Conservation (phyloP, 2,888 invertebrate genomes). For the Drymonia ruficornis region DNA sequence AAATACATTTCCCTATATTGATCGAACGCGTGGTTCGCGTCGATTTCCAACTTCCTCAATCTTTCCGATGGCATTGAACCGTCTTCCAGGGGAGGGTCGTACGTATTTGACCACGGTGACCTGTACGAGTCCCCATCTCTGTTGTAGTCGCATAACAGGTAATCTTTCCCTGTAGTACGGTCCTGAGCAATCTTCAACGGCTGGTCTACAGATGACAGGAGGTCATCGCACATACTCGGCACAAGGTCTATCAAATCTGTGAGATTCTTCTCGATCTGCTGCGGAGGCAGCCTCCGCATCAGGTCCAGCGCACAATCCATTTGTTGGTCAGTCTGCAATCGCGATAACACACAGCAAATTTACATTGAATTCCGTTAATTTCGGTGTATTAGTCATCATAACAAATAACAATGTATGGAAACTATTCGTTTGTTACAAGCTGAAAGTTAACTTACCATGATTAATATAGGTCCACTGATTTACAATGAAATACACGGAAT, state of each 20-base stretch:
- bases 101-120: slow-evolving; percentile 99
- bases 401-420: slow-evolving; percentile 51
- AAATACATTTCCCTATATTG: slow-evolving; percentile 99
- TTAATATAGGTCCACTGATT: slow-evolving; percentile 33
- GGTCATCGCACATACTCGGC: slow-evolving; percentile 97
- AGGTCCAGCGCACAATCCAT: slow-evolving; percentile 99
- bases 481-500: slow-evolving; percentile 29
- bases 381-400: slow-evolving; percentile 78
- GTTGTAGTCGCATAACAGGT: slow-evolving; percentile 99
- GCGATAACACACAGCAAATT: slow-evolving; percentile 40
- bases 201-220: slow-evolving; percentile 98
- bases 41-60: slow-evolving; percentile 97
- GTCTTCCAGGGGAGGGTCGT: slow-evolving; percentile 98
- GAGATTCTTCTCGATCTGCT: slow-evolving; percentile 99
- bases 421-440: slow-evolving; percentile 18
- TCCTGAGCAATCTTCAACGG: slow-evolving; percentile 99
- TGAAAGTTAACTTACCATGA: slow-evolving; percentile 51
- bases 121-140: slow-evolving; percentile 99
- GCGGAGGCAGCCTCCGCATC: slow-evolving; percentile 99
- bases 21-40: slow-evolving; percentile 99
- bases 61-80: slow-evolving; percentile 99
- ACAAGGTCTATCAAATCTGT: slow-evolving; percentile 99
- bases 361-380: slow-evolving; percentile 45
- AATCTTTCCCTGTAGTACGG: slow-evolving; percentile 97
- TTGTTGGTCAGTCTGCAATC: slow-evolving; percentile 94